phyloP scores from a whole-genome alignment of 2,888 invertebrate genomes.

The Tyria jacobaeae region DNA sequence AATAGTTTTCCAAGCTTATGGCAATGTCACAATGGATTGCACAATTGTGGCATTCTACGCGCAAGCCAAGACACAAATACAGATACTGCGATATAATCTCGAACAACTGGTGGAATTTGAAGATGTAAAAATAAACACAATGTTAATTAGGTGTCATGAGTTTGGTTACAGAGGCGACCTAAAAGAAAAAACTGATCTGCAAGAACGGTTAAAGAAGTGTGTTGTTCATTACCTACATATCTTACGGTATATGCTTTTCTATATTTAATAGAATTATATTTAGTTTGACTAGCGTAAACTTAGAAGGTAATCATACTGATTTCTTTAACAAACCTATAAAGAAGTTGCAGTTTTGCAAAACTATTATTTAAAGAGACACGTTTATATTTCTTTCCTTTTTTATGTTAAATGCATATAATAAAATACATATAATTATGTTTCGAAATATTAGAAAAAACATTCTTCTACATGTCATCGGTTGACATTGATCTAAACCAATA shows the following conservation, averaged over 20 bases:
- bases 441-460: no score
- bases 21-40: conserved; percentile 75
- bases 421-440: no score
- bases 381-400: no score
- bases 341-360: no score
- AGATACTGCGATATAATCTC: conserved; percentile 67
- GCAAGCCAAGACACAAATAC: conserved; percentile 70
- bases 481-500: no score
- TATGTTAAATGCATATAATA: no score
- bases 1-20: conserved; percentile 69
- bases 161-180: conserved; percentile 47
- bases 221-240: conserved; percentile 68
- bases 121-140: conserved; percentile 31
- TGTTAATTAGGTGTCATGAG: conserved; percentile 25
- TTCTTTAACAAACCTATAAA: no score
- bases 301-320: no score
- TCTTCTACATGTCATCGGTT: no score
- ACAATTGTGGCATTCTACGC: conserved; percentile 73
- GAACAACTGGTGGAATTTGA: conserved; percentile 60
- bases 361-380: no score
- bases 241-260: conserved; percentile 56
- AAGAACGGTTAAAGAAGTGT: conserved; percentile 62
- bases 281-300: not conserved
- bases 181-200: conserved; percentile 45
- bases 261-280: not conserved